Conservation (phyloP, 2,888 invertebrate species). For the Cartodere bifasciata region DNA sequence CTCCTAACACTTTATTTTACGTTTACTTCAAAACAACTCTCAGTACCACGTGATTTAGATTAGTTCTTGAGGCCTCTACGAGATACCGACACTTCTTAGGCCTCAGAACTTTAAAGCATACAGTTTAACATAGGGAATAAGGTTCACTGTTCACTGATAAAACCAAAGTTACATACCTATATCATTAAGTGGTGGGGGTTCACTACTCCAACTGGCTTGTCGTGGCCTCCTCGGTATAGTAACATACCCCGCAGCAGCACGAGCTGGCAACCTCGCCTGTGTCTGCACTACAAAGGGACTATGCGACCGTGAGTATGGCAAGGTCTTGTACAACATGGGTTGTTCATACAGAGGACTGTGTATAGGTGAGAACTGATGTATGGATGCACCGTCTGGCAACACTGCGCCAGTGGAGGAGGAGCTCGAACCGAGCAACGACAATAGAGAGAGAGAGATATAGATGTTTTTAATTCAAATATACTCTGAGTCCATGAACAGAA, state of each 20-base stretch:
- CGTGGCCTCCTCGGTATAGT: constrained; percentile 76
- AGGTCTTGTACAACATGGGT: constrained; percentile 57
- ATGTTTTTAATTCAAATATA: too few species aligned
- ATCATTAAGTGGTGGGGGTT: constrained; percentile 36
- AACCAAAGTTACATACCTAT: too few species aligned
- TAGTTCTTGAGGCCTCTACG: too few species aligned
- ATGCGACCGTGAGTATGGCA: constrained; percentile 66
- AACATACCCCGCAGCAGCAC: constrained; percentile 66
- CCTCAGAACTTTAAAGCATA: too few species aligned
- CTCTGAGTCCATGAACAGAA: too few species aligned
- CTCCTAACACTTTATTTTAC: too few species aligned
- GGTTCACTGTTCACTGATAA: too few species aligned
- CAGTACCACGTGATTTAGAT: too few species aligned
- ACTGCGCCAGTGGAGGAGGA: constrained; percentile 73
- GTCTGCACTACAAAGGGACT: constrained; percentile 55
- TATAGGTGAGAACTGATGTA: constrained; percentile 33
- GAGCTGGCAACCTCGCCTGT: constrained; percentile 33
- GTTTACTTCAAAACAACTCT: too few species aligned
- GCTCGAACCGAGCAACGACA: constrained; percentile 42
- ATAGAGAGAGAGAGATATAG: too few species aligned
- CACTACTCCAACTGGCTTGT: constrained; percentile 68
- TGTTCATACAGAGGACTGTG: constrained; percentile 57
- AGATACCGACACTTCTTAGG: too few species aligned
- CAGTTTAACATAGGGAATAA: too few species aligned
- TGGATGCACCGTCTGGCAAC: constrained; percentile 45